Evolutionary conservation across 2,888 invertebrate genomes (phyloP).

Genomic region (Cheilosia urbana): DNA sequence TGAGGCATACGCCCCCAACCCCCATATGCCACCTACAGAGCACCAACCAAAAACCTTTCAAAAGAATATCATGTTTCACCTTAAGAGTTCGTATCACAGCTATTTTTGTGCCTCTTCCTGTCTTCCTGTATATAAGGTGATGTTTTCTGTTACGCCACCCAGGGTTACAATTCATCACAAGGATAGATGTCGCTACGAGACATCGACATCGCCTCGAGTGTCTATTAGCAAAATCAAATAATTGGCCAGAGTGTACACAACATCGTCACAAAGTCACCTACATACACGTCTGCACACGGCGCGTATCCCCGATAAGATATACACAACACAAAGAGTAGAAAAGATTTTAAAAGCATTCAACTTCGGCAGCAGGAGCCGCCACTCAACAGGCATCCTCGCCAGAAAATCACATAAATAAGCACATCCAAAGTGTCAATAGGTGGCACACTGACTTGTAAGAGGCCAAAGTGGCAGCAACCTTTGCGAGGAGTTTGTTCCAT

Average conservation of each 20-base stretch:
- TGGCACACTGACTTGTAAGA: conserved; percentile 60
- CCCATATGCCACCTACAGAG: background rate
- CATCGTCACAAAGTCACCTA: conserved; percentile 43
- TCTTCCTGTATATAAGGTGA: conserved; percentile 9
- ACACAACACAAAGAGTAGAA: conserved; percentile 24
- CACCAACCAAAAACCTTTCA: conserved; percentile 21
- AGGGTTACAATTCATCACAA: conserved; percentile 9
- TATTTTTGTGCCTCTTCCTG: conserved; percentile 24
- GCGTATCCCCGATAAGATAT: background rate
- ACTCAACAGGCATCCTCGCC: conserved; percentile 14
- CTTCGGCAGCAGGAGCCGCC: conserved; percentile 32
- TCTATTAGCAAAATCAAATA: conserved; percentile 71
- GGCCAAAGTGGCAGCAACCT: conserved; percentile 57
- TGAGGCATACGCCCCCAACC: background rate
- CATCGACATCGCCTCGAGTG: conserved; percentile 51
- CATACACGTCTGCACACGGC: background rate
- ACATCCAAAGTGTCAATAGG: conserved; percentile 60
- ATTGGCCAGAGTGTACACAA: conserved; percentile 44
- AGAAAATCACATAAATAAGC: conserved; percentile 54
- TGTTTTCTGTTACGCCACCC: conserved; percentile 1
- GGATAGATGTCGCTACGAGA: conserved; percentile 15
- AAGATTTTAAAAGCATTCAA: conserved; percentile 53
- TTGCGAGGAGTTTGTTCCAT: conserved; percentile 42
- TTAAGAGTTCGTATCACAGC: conserved; percentile 15
- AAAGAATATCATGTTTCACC: conserved; percentile 51